Evolutionary conservation across 2,113 vertebrate species (phyloP), one percentile per base, ranked within the genome.

Genomic region (Grammomys surdaster): DNA sequence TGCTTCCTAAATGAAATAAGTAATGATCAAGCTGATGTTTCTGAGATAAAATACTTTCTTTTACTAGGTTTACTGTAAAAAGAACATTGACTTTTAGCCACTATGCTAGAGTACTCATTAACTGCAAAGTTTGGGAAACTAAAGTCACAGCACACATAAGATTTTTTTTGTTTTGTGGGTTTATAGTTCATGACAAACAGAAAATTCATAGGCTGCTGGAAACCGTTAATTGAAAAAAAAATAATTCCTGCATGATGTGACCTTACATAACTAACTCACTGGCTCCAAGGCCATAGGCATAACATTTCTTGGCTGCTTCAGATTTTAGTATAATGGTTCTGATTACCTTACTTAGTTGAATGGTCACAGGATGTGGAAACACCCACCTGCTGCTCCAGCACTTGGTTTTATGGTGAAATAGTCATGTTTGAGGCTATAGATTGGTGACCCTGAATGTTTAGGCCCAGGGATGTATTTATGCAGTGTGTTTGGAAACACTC

Each of bases 11-110:
- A 84, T 88, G 11, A 91, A 93, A 54, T 69, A 84, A 78, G 73
- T 70, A 91, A 80, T 19, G 63, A 93, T 69, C 73, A 93, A 58
- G 4, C 46, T 88, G 80, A 89, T 70, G 69, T 92, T 95, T 88
- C n/a, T 17, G 65, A 81, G n/a, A 94, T 40, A 95, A 93, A 93
- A 91, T 78, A 36, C 14, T 63, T 78, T 58, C 56, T 80, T 94
- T 96, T 84, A 40, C 33, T 78, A 76, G 51, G 28, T 89, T 86
- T 63, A 80, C 48, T 43, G 5, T 91, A 75, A 92, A 90, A 94
- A 91, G 58, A 89, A 13, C 67, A 56, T 48, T 94, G 58, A 70
- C 31, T 91, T 63, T 82, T 78, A 96, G 92, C 48, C 20, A 93
- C 63, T 58, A n/a, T 51, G 60, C 43, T 48, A 82, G 60, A 63